Base-by-base conservation (phyloP, 1,140 invertebrate genomes). In the Diploscapter pachys region DNA sequence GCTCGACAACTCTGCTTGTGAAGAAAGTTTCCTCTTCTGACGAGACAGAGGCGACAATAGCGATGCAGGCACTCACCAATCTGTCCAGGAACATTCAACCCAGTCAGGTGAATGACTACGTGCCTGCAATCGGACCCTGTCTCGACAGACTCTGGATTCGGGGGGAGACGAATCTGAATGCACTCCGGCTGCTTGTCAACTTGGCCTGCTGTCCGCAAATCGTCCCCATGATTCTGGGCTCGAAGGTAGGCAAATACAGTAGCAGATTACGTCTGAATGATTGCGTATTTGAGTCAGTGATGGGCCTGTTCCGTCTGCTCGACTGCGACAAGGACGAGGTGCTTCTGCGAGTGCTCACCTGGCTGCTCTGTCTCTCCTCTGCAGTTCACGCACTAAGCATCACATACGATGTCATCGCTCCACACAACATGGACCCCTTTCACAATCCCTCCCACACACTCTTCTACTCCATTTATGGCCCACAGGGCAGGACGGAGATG, bases 181-280 rank as follows among this genome's bases (percentile, higher is more conserved):
- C 89, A 11, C 82, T 90, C 0, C 89, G 89, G 80, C 83, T 91
- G 51, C 86, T 91, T n/a, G 89, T 90, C 62, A 91, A 91, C 83
- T 84, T 91, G 3, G 90, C 90, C 3, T 89, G 89, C 77, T 90
- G 90, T 84, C 86, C 88, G 79, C 88, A 90, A 70, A 88, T 90
- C 86, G 87, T 91, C 13, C 90, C 89, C 11, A 87, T 89, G 78
- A 83, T 91, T 50, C 81, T 91, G 63, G 89, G 89, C 75, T 89
- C 90, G 69, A 89, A 90, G 88, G 90, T 90, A 85, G 80, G 75
- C 59, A 31, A 31, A 31, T 31, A 31, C 48, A 13, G 5, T 11
- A n/a, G 51, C 55, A 48, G 53, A 74, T 76, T 6, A 71, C 54
- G 48, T 78, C 31, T 31, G 31, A 31, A 31, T 31, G 31, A 31